Evolutionary conservation across 1,140 invertebrate genomes (phyloP).

Genomic region (Drosophila lini): DNA sequence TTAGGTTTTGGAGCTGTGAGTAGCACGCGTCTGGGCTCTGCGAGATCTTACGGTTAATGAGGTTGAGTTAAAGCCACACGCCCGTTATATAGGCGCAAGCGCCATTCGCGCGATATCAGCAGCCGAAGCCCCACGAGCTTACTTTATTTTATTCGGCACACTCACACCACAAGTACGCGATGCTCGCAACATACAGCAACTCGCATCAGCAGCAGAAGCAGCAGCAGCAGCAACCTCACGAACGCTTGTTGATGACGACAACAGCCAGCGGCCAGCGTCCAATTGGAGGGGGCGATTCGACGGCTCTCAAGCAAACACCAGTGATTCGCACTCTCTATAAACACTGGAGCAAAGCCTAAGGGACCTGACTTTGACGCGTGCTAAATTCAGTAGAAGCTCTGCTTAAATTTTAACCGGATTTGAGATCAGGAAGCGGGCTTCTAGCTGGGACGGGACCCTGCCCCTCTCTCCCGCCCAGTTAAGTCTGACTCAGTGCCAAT

Average conservation of each 20-base stretch:
- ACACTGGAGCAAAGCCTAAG: background rate
- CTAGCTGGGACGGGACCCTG: background rate
- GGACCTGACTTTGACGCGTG: slow-evolving; percentile 4
- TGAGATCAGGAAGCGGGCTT: slow-evolving; percentile 9
- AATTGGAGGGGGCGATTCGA: background rate
- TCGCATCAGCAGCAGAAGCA: background rate
- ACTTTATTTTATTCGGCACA: slow-evolving; percentile 4
- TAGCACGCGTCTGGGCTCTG: slow-evolving; percentile 17
- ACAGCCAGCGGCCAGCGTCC: background rate
- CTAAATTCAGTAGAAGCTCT: slow-evolving; percentile 3
- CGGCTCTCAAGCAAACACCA: background rate
- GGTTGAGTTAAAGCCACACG: slow-evolving; percentile 28
- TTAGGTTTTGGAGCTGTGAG: background rate
- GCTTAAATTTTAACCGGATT: slow-evolving; percentile 2
- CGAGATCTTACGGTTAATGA: slow-evolving; percentile 45
- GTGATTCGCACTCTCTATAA: slow-evolving; percentile 1
- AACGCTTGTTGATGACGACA: slow-evolving; percentile 3
- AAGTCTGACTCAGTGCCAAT: slow-evolving; percentile 22
- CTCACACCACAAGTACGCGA: background rate
- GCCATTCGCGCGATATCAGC: slow-evolving; percentile 29
- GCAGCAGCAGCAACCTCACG: too few species aligned
- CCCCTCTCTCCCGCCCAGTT: background rate
- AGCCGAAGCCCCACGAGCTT: slow-evolving; percentile 40
- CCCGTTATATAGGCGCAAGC: slow-evolving; percentile 14
- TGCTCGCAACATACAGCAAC: background rate